These are phyloP conservation scores for Centropus bengalensis DNA, from an alignment of 2,113 vertebrate species.

Conservation along the genomic window DNA sequence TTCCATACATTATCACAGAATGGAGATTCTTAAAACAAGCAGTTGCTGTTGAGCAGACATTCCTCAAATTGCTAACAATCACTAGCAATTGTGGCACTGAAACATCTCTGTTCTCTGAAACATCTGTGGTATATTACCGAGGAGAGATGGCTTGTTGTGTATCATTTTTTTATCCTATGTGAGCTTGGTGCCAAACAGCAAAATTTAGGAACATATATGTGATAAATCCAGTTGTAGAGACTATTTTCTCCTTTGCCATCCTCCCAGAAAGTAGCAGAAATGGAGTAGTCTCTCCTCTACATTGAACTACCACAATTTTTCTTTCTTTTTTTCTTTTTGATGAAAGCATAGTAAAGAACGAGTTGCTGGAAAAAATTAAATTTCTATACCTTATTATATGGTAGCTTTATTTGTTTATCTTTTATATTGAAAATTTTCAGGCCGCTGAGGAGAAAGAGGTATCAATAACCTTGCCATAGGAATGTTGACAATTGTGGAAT, in stretches of 20 bases:
- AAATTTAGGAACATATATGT: neutral
- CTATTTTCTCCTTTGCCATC: neutral
- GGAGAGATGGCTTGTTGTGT: neutral
- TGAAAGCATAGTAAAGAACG: neutral
- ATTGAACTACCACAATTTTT: neutral
- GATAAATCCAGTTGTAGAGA: neutral
- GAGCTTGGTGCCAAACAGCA: neutral
- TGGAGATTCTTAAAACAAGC: neutral
- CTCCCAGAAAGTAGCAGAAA: neutral
- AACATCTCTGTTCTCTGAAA: neutral
- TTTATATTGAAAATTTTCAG: neutral
- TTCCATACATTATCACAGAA: neutral
- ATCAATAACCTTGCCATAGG: neutral
- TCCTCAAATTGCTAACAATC: neutral
- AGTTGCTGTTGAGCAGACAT: neutral
- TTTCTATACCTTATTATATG: neutral
- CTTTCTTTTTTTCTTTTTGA: neutral
- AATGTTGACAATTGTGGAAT: neutral
- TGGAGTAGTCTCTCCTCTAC: neutral
- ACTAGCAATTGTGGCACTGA: neutral
- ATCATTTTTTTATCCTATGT: neutral
- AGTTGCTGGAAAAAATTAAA: neutral
- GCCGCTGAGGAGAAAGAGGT: neutral
- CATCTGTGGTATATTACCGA: neutral
- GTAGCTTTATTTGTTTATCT: neutral